A percentile compares a stretch with the other conserved stretches of the same genome.
These are phyloP conservation scores for Clanis bilineata DNA, from an alignment of 2,888 invertebrate genomes.

Conservation along the genomic window DNA sequence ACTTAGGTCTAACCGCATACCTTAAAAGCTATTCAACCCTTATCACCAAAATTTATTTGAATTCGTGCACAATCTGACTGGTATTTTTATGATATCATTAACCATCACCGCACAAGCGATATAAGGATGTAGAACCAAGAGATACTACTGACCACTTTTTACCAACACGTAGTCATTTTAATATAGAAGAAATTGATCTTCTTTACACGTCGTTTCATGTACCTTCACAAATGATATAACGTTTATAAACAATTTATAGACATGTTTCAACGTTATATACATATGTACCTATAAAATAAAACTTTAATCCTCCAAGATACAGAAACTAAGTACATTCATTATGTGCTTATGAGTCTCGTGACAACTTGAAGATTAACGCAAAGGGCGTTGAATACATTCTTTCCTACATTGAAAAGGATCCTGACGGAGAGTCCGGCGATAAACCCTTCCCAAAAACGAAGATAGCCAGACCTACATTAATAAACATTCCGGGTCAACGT, in stretches of 20 bases:
- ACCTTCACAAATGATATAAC: too few relatives aligned
- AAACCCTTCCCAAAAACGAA: conserved; percentile 21
- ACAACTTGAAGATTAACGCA: neutral
- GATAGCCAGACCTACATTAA: conserved; percentile 26
- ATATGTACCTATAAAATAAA: neutral
- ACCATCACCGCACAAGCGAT: conserved; percentile 6
- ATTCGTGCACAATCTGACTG: neutral
- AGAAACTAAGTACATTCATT: neutral
- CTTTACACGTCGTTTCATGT: neutral
- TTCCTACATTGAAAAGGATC: conserved; percentile 20
- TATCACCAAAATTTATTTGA: neutral
- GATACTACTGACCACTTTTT: conserved; percentile 1
- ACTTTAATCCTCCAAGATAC: neutral
- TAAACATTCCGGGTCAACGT: conserved; percentile 54
- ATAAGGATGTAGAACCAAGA: conserved; percentile 1
- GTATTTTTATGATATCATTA: neutral
- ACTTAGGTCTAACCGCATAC: neutral
- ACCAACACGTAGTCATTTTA: neutral
- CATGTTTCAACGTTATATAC: too few relatives aligned
- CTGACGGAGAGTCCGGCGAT: conserved; percentile 22
- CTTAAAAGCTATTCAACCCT: neutral
- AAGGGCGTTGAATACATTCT: conserved; percentile 21
- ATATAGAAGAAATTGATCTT: neutral
- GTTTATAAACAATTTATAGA: too few relatives aligned
- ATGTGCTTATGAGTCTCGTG: neutral